Conservation (phyloP, 1,140 invertebrate species). For the Cydia pomonella region DNA sequence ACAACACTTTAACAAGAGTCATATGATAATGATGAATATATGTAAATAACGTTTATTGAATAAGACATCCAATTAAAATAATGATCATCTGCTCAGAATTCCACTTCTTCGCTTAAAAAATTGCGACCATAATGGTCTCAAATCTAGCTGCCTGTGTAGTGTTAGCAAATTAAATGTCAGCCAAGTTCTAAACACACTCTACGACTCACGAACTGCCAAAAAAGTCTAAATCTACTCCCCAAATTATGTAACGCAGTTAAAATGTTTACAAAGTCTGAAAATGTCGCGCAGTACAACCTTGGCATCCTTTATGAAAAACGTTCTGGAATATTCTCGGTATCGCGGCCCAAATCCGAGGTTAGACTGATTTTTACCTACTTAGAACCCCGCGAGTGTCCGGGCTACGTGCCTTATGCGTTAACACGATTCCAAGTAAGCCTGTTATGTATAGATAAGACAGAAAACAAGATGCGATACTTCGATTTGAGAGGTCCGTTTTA, state of each 20-base stretch:
- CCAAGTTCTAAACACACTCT: not conserved
- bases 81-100: too few relatives aligned
- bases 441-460: not conserved
- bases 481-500: not conserved
- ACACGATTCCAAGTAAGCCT: conserved; percentile 9
- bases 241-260: not conserved
- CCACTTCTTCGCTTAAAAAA: too few relatives aligned
- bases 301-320: not conserved
- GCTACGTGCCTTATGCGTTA: conserved; percentile 1
- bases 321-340: conserved; percentile 2
- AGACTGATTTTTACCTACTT: conserved; percentile 17
- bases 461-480: not conserved
- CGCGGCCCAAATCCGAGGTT: not conserved
- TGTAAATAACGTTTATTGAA: too few relatives aligned
- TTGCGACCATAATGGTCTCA: too few relatives aligned
- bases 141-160: too few relatives aligned
- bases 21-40: too few relatives aligned
- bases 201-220: not conserved
- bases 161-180: too few relatives aligned
- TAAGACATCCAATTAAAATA: too few relatives aligned
- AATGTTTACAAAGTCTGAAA: not conserved
- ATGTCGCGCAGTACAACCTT: not conserved
- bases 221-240: not conserved
- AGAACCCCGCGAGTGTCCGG: not conserved
- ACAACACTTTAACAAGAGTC: too few relatives aligned